Evolutionary conservation across 1,140 invertebrate species (phyloP).

Genomic region (Colletes gigas): DNA sequence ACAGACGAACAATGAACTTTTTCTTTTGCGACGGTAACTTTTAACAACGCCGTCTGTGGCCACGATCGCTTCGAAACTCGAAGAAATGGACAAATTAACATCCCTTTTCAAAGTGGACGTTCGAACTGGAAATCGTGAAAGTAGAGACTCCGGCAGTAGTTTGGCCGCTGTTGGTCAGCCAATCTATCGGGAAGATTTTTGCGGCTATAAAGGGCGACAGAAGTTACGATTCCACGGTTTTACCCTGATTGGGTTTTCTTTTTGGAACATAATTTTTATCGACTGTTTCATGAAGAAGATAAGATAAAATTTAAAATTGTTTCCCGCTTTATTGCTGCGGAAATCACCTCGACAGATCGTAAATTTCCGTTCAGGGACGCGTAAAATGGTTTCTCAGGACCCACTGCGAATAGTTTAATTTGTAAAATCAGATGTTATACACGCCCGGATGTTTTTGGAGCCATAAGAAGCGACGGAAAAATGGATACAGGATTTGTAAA

Average conservation of each 20-base stretch:
- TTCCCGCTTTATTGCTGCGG: no score
- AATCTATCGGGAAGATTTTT: no score
- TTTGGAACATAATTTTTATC: no score
- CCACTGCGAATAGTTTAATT: neutral
- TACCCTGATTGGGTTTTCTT: no score
- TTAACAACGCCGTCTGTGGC: constrained; percentile 26
- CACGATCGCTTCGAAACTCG: neutral
- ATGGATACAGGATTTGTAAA: neutral
- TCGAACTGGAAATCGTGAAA: no score
- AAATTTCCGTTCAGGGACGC: no score
- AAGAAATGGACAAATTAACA: neutral
- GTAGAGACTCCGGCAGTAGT: no score
- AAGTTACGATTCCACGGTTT: no score
- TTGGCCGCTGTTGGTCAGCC: no score
- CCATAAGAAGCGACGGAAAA: neutral
- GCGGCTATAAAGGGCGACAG: neutral
- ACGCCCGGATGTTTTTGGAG: neutral
- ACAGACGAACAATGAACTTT: constrained; percentile 25
- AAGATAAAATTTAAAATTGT: no score
- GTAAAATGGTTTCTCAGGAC: neutral
- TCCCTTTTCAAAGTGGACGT: neutral
- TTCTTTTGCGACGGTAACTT: constrained; percentile 25
- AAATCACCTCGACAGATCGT: no score
- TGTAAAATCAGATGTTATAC: neutral
- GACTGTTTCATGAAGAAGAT: no score